Evolutionary conservation across 2,888 invertebrate genomes (phyloP).

Genomic region (Calameuta idolon): DNA sequence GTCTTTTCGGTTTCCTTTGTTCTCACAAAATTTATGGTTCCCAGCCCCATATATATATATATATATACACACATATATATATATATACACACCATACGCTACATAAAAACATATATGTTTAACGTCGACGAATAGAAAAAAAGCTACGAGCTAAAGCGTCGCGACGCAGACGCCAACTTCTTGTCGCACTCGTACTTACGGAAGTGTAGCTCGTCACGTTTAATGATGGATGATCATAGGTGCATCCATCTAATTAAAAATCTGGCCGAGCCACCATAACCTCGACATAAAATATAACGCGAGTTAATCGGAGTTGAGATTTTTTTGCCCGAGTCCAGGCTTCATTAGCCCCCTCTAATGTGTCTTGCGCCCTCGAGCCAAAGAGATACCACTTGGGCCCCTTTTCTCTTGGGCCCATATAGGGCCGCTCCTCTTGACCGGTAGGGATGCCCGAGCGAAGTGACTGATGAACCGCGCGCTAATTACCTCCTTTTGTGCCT

Average conservation of each 20-base stretch:
- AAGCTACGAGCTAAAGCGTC: neutral
- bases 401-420: slow-evolving; percentile 16
- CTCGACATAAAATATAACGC: slow-evolving; percentile 47
- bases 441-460: slow-evolving; percentile 48
- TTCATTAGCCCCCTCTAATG: slow-evolving; percentile 61
- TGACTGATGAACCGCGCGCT: slow-evolving; percentile 63
- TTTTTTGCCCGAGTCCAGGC: slow-evolving; percentile 27
- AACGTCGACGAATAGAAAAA: neutral
- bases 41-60: neutral
- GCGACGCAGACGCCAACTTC: neutral
- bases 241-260: slow-evolving; percentile 51
- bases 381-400: slow-evolving; percentile 38
- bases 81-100: neutral
- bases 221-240: slow-evolving; percentile 40
- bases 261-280: slow-evolving; percentile 25
- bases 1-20: neutral
- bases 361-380: slow-evolving; percentile 47
- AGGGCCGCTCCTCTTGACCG: slow-evolving; percentile 22
- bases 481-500: slow-evolving; percentile 62
- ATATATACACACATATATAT: no score
- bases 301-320: slow-evolving; percentile 50
- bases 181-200: neutral
- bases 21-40: neutral
- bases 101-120: neutral
- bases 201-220: slow-evolving; percentile 11